Conservation (phyloP, 2,113 vertebrate genomes). For the Spermophilus dauricus region DNA sequence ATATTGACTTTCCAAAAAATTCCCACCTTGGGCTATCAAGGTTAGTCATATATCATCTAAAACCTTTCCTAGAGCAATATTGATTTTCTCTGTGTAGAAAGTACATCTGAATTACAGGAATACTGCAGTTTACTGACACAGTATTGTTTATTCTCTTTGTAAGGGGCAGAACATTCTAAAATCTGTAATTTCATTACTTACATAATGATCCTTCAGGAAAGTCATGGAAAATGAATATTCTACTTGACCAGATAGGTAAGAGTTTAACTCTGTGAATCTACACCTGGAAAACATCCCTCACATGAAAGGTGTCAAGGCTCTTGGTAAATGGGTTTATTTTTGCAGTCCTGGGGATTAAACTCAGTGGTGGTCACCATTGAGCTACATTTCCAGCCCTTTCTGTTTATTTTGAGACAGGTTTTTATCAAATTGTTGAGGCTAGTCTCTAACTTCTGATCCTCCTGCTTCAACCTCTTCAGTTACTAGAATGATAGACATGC, state of each 20-base stretch:
- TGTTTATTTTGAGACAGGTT: too few relatives aligned
- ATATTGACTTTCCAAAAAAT: conserved; percentile 55
- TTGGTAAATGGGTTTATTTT: neutral
- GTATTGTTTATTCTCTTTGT: conserved; percentile 51
- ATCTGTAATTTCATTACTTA: neutral
- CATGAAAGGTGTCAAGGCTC: neutral
- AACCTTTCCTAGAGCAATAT: conserved; percentile 61
- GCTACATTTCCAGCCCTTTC: too few relatives aligned
- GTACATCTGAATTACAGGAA: conserved; percentile 59
- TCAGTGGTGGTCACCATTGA: too few relatives aligned
- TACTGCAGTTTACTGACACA: conserved; percentile 22
- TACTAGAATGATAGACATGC: too few relatives aligned
- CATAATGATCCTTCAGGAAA: neutral
- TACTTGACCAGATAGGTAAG: neutral
- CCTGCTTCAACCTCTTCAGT: too few relatives aligned
- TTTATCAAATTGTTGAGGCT: too few relatives aligned
- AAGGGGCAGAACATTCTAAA: neutral
- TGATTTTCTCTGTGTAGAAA: conserved; percentile 66
- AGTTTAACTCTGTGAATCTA: neutral
- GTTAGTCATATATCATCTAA: conserved; percentile 50
- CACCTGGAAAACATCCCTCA: neutral
- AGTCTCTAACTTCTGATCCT: too few relatives aligned
- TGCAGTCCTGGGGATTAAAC: too few relatives aligned
- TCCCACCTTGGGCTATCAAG: conserved; percentile 24
- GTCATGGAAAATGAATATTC: neutral